phyloP scores from a whole-genome alignment of 2,888 invertebrate species.

The Ophraella communa region DNA sequence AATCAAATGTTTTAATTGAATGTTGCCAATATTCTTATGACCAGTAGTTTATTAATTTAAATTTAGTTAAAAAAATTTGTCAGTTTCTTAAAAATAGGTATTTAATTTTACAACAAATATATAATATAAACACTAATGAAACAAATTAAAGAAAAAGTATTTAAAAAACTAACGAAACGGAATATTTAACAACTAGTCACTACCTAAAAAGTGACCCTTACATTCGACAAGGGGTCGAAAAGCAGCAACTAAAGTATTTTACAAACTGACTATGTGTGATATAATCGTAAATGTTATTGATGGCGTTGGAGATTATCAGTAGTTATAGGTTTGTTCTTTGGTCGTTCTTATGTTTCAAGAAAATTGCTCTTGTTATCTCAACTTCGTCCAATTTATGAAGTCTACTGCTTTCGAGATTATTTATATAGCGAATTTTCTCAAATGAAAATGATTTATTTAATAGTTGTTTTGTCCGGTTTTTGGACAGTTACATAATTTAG shows the following conservation, averaged over 20 bases:
- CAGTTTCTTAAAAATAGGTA: no score
- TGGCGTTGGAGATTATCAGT: slow-evolving; percentile 57
- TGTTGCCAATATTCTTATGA: no score
- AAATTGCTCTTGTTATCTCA: slow-evolving; percentile 53
- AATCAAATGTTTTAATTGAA: no score
- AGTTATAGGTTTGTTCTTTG: slow-evolving; percentile 57
- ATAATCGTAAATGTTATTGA: slow-evolving; percentile 58
- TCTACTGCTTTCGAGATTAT: slow-evolving; percentile 22
- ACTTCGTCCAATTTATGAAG: slow-evolving; percentile 41
- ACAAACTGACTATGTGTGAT: slow-evolving; percentile 55
- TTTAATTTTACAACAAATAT: no score
- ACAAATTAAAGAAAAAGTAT: no score
- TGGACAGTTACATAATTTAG: no score
- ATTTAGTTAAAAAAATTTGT: no score
- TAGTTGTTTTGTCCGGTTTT: slow-evolving; percentile 8
- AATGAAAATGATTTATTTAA: slow-evolving; percentile 27
- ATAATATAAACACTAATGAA: no score
- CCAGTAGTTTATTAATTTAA: no score
- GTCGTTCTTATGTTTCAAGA: slow-evolving; percentile 55
- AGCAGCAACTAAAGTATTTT: slow-evolving; percentile 31
- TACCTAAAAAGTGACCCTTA: neutral
- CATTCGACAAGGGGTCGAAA: slow-evolving; percentile 1
- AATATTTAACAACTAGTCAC: neutral
- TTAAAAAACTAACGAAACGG: neutral
- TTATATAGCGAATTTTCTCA: slow-evolving; percentile 21